Evolutionary conservation across 2,888 invertebrate species (phyloP).

Genomic region (Pseudeuparius sepicola): DNA sequence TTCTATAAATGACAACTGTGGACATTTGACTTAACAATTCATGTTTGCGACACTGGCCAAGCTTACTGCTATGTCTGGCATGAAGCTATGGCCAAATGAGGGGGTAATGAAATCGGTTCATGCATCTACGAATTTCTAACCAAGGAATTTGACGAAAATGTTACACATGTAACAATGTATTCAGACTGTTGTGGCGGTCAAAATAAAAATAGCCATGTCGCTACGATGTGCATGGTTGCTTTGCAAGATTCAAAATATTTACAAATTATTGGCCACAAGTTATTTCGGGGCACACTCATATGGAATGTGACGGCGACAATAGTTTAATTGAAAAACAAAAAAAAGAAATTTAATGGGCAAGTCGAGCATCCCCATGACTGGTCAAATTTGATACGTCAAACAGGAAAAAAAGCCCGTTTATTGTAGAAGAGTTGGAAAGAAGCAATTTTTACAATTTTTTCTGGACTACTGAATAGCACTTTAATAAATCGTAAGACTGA

Average conservation of each 20-base stretch:
- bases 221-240: conserved; percentile 5
- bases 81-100: conserved; percentile 12
- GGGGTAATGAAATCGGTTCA: conserved; percentile 12
- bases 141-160: conserved; percentile 5
- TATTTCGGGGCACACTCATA: conserved; percentile 5
- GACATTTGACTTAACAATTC: conserved; percentile 3
- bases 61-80: conserved; percentile 11
- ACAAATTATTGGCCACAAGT: conserved; percentile 1
- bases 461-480: conserved; percentile 4
- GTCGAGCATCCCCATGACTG: conserved; percentile 6
- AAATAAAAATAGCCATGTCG: conserved; percentile 9
- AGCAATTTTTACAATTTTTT: conserved; percentile 9
- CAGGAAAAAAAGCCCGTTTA: conserved; percentile 6
- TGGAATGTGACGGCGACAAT: conserved; percentile 4
- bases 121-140: conserved; percentile 9
- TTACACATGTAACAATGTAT: conserved; percentile 7
- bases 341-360: conserved; percentile 5
- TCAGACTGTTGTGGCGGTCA: conserved; percentile 10
- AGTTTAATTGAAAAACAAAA: conserved; percentile 9
- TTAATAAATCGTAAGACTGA: conserved; percentile 6
- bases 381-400: conserved; percentile 2
- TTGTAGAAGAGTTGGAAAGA: conserved; percentile 4
- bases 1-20: conserved; percentile 2
- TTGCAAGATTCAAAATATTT: conserved; percentile 7
- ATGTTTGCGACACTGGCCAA: conserved; percentile 6